phyloP scores from a whole-genome alignment of 2,113 vertebrate species.

The Mirza zaza region DNA sequence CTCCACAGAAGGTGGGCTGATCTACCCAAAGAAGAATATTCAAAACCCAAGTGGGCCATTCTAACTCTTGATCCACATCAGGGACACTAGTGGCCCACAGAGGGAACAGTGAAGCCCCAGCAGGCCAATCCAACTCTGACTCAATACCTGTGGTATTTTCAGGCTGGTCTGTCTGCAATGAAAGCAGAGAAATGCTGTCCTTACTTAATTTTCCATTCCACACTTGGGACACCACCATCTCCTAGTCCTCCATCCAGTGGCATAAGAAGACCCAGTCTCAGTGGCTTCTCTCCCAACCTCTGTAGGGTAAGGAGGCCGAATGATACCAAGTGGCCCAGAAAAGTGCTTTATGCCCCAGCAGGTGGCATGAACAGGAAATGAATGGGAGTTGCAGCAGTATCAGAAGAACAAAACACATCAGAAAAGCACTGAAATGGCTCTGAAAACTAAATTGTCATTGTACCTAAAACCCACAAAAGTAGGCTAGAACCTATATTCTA shows the following conservation, averaged over 20 bases:
- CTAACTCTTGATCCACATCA: not conserved
- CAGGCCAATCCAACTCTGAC: not conserved
- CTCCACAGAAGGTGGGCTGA: not conserved
- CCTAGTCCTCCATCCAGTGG: not conserved
- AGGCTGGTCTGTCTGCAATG: not conserved
- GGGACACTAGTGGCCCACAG: not conserved
- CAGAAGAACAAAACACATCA: not conserved
- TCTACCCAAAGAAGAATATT: not conserved
- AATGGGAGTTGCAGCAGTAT: not conserved
- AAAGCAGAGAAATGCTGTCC: not conserved
- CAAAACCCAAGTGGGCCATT: not conserved
- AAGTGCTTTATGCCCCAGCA: not conserved
- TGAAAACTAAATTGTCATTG: not conserved
- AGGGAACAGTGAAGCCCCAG: not conserved
- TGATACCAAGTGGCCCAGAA: not conserved
- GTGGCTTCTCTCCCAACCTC: not conserved
- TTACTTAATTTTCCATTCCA: not conserved
- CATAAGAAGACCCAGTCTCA: not conserved
- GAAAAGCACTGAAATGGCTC: not conserved
- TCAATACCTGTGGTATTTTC: not conserved
- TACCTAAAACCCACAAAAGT: not conserved
- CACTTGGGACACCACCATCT: not conserved
- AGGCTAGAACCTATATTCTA: not conserved
- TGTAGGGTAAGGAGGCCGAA: not conserved
- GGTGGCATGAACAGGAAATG: not conserved